Base-by-base conservation (phyloP, 37 sponge, comb jelly and placozoan genomes). In the Ianthella basta region DNA sequence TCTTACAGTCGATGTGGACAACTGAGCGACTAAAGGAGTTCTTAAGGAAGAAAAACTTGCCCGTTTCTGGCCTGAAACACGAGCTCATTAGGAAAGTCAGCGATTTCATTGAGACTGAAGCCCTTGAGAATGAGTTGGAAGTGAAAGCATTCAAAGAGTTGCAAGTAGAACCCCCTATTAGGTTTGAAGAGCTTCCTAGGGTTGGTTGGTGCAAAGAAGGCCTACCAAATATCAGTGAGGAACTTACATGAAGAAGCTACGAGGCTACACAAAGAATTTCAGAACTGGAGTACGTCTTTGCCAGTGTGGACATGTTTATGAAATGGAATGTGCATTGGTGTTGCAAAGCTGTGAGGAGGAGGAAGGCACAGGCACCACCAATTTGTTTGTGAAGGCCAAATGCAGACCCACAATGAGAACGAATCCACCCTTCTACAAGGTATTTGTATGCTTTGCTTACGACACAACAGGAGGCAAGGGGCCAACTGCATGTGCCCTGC, bases 321-420 rank as follows among this genome's bases (percentile, higher is more conserved):
- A 40, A 29, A 70, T 83, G 6, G 72, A 83, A 36, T 8, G 20
- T 24, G 56, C 72, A n/a, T n/a, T n/a, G n/a, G n/a, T n/a, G n/a
- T n/a, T n/a, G n/a, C n/a, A n/a, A n/a, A n/a, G n/a, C n/a, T n/a
- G n/a, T n/a, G n/a, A n/a, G n/a, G n/a, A 25, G 72, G 19, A 18
- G 10, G 78, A 18, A n/a, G 1, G 6, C 3, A 10, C 15, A 2
- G 64, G 16, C 24, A n/a, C 14, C 20, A 23, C 13, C 32, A n/a
- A n/a, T n/a, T 16, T 67, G 20, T 67, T 37, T 53, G 72, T 68
- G 15, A 39, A 50, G 15, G 84, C 84, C 12, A 83, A 83, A 56
- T 83, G 84, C 34, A n/a, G 84, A 54, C 84, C 70, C 19, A 83
- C 84, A 20, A 83, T 83, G 84, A 23, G 72, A 16, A 83, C 37